Percentiles rank a stretch among this genome's conserved stretches.
Evolutionary conservation across 2,113 vertebrate species (phyloP).

Genomic region (Saguinus imperator): DNA sequence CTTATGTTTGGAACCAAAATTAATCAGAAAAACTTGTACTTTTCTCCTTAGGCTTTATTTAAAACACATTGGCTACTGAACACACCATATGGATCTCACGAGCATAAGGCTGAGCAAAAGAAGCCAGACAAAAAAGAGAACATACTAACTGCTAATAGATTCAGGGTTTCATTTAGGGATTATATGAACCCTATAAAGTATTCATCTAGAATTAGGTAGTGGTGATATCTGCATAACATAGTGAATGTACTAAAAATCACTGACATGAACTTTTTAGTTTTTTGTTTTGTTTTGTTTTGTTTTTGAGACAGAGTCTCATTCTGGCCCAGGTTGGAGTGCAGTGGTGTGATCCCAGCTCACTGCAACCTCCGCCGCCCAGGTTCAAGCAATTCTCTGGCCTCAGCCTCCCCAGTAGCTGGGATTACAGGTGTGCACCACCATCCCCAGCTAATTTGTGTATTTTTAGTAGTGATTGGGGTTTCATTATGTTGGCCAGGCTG

Average conservation of each 20-base stretch:
- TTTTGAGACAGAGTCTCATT: too few species aligned
- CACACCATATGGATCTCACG: not conserved
- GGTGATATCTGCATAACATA: not conserved
- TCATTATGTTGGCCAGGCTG: too few species aligned
- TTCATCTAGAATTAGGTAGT: not conserved
- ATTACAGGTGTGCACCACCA: too few species aligned
- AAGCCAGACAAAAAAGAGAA: not conserved
- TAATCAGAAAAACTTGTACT: not conserved
- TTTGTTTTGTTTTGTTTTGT: too few species aligned
- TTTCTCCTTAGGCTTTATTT: not conserved
- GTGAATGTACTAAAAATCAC: not conserved
- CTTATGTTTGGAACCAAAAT: not conserved
- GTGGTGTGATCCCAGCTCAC: too few species aligned
- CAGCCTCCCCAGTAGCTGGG: too few species aligned
- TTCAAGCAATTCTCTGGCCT: too few species aligned
- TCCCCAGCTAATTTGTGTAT: too few species aligned
- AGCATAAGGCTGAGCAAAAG: not conserved
- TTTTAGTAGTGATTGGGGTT: too few species aligned
- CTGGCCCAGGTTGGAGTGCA: too few species aligned
- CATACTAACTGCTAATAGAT: not conserved
- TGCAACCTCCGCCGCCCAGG: too few species aligned
- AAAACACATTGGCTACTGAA: not conserved
- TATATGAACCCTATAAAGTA: not conserved
- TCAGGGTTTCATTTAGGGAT: not conserved
- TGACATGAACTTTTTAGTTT: not conserved